Base-by-base conservation (phyloP, 1,140 invertebrate species). In the Vanessa atalanta region DNA sequence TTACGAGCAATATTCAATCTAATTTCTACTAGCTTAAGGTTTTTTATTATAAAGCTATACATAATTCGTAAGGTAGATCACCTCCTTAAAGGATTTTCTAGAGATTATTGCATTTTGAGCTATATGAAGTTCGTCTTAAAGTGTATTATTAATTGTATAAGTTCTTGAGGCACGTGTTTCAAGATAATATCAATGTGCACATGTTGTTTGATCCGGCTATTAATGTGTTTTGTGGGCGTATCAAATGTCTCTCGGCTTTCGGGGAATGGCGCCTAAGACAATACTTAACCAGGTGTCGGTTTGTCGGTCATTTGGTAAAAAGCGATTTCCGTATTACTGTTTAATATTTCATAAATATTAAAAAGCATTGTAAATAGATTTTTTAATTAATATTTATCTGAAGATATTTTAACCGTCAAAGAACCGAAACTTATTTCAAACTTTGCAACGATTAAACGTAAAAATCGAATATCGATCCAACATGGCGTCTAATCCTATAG, bases 161-260 rank as follows among this genome's bases (percentile, higher is more conserved):
- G 9, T 23, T 11, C 1, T 31, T 11, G 67, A 82, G 79, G 79
- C 85, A 87, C 86, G 87, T 90, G 88, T 84, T 83, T 80, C 61
- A 80, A 84, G 86, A 88, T 89, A 82, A 69, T 79, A 88, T 91
- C 89, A 16, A 55, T 51, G 65, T 83, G 72, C 89, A 90, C 88
- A 91, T 91, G 90, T 77, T 91, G 83, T 90, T 89, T 91, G 88
- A 90, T 91, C 88, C 87, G 88, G 84, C 79, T 86, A 84, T 86
- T 89, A 88, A 89, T 87, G 85, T 88, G 80, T 86, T 89, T 84
- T 89, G 85, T 92, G 89, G 88, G 87, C 87, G 89, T 90, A 92
- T 92, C 87, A 76, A 80, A 88, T 92, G 85, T 86, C 88, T 85
- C 78, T 79, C 63, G 79, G 76, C 81, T 78, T 75, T 77, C 73